phyloP scores from a whole-genome alignment of 1,140 invertebrate genomes.

The Drosophila sp. region DNA sequence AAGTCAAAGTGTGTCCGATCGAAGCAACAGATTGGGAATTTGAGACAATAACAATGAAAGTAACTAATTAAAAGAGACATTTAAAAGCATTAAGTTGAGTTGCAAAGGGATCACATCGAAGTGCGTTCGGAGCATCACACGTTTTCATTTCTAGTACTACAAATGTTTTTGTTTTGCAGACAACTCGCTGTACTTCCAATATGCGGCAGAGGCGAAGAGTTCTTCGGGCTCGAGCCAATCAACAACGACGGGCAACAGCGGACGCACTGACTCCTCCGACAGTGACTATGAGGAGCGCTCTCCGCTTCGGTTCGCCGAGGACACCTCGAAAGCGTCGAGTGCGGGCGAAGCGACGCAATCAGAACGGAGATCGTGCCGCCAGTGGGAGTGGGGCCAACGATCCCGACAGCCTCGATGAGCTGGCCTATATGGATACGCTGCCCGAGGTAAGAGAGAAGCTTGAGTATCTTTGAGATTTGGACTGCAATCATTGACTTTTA shows the following conservation, averaged over 20 bases:
- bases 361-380: slow-evolving; percentile 60
- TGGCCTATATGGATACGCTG: slow-evolving; percentile 94
- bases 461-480: not conserved
- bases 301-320: slow-evolving; percentile 87
- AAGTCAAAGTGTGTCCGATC: no score
- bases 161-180: slow-evolving; percentile 36
- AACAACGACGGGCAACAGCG: slow-evolving; percentile 84
- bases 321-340: slow-evolving; percentile 88
- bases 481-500: slow-evolving; percentile 51
- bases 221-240: slow-evolving; percentile 85
- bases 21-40: no score
- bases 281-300: slow-evolving; percentile 90
- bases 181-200: slow-evolving; percentile 78
- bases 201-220: slow-evolving; percentile 85
- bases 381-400: slow-evolving; percentile 64
- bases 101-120: no score
- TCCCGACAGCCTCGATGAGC: slow-evolving; percentile 88
- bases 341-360: slow-evolving; percentile 81
- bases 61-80: no score
- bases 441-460: slow-evolving; percentile 89
- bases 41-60: no score
- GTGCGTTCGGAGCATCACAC: no score
- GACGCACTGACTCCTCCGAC: slow-evolving; percentile 90
- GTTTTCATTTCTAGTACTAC: no score
- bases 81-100: no score